Evolutionary conservation across 2,797 vertebrate species (phyloP).

Genomic region (Pipistrellus pygmaeus): DNA sequence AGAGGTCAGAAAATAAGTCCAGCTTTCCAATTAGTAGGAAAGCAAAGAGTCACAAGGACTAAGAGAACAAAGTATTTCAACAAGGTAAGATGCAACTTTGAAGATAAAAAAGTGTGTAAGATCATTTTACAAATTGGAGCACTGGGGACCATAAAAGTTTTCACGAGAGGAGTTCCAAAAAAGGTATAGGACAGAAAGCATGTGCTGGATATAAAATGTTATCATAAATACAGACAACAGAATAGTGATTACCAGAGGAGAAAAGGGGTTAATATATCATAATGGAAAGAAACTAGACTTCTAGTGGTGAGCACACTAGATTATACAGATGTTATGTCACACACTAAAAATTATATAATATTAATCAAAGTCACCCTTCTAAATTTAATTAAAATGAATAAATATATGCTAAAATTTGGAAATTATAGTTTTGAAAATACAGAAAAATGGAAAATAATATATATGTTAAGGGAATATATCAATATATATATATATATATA

Average conservation of each 20-base stretch:
- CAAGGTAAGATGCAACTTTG: background rate
- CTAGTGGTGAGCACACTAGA: background rate
- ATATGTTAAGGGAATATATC: background rate
- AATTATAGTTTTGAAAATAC: background rate
- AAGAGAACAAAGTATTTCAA: background rate
- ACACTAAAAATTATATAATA: background rate
- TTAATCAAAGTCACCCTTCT: background rate
- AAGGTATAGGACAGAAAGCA: background rate
- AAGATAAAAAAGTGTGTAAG: background rate
- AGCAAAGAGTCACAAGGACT: background rate
- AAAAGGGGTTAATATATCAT: background rate
- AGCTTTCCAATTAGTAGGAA: background rate
- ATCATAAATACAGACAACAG: background rate
- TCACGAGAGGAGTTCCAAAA: background rate
- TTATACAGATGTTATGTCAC: background rate
- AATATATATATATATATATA: background rate
- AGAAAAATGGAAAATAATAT: background rate
- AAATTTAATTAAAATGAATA: background rate
- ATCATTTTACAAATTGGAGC: background rate
- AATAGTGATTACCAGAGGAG: background rate
- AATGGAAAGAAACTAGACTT: background rate
- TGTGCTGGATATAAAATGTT: background rate
- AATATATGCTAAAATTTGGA: background rate
- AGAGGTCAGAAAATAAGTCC: background rate
- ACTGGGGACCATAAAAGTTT: background rate